Evolutionary conservation across 1,140 invertebrate genomes (phyloP), one percentile per base, ranked within the genome.

Genomic region (Leptinotarsa lineolata): DNA sequence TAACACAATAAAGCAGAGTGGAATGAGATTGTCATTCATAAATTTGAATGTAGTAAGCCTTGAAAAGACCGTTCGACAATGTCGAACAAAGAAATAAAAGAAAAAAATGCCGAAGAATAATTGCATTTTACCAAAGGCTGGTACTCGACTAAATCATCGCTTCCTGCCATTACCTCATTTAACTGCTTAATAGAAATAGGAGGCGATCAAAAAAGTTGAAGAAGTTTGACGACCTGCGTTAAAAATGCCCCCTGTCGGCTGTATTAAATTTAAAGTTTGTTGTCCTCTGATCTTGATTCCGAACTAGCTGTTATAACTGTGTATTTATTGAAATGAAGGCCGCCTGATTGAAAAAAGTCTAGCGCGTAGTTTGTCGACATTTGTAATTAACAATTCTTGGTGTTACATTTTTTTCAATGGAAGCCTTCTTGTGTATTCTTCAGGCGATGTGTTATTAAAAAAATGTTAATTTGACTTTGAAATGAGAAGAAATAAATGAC

Each of bases 91-190:
- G 20, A 64, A 64, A 20, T 20, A 64, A 64, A 64, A 21, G 61
- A 64, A 22, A 64, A 63, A 64, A 64, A 64, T n/a, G 21, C 22
- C 61, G 0, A 64, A 64, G 61, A 21, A 54, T 30, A 64, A 64
- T 64, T 64, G 61, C 61, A 64, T 64, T 64, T 64, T 30, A 64
- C 61, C 61, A 54, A 54, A 54, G 48, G 48, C 48, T 54, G 15
- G 48, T 54, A 54, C 48, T 54, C 48, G 48, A 54, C 16, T 54
- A 54, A 54, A 54, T 54, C 48, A 54, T 66, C 30, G 64, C 39
- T 66, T 66, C 64, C 64, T 66, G 64, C n/a, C 22, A 66, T 66
- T 66, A 66, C 39, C 64, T 66, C 64, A 66, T 66, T 66, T 66
- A 66, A 13, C 64, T 66, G 18, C 64, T 66, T 66, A 39, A 66